Evolutionary conservation across 2,888 invertebrate species (phyloP).

Genomic region (Acrobasis repandana): DNA sequence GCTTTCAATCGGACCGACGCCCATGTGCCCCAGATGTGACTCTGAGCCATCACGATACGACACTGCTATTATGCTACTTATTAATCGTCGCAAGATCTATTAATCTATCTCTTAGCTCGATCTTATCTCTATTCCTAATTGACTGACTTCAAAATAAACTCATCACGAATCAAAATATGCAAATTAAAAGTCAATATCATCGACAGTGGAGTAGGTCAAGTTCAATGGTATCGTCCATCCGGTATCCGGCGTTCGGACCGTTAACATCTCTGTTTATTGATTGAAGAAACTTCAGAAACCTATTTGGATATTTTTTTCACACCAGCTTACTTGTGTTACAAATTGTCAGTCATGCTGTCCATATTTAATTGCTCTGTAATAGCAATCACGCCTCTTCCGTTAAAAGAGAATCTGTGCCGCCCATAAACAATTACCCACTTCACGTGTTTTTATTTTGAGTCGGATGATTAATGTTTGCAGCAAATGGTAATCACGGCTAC

Average conservation of each 20-base stretch:
- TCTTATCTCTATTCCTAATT: constrained; percentile 30
- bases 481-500: constrained; percentile 48
- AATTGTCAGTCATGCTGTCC: constrained; percentile 52
- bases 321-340: constrained; percentile 41
- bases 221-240: constrained; percentile 31
- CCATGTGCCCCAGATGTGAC: constrained; percentile 45
- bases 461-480: constrained; percentile 53
- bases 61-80: constrained; percentile 34
- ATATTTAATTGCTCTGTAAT: constrained; percentile 48
- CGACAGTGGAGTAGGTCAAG: constrained; percentile 36
- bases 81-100: constrained; percentile 50
- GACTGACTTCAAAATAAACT: constrained; percentile 40
- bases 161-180: constrained; percentile 46
- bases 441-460: constrained; percentile 37
- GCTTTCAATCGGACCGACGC: constrained; percentile 47
- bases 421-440: constrained; percentile 47
- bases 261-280: constrained; percentile 51
- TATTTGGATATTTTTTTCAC: constrained; percentile 57
- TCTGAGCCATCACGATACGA: constrained; percentile 38
- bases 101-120: constrained; percentile 42
- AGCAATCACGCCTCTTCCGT: constrained; percentile 49
- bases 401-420: constrained; percentile 43
- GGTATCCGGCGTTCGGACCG: constrained; percentile 45
- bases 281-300: constrained; percentile 50
- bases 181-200: constrained; percentile 10